Conservation (phyloP, 2,888 invertebrate species). For the Incurvaria masculella region DNA sequence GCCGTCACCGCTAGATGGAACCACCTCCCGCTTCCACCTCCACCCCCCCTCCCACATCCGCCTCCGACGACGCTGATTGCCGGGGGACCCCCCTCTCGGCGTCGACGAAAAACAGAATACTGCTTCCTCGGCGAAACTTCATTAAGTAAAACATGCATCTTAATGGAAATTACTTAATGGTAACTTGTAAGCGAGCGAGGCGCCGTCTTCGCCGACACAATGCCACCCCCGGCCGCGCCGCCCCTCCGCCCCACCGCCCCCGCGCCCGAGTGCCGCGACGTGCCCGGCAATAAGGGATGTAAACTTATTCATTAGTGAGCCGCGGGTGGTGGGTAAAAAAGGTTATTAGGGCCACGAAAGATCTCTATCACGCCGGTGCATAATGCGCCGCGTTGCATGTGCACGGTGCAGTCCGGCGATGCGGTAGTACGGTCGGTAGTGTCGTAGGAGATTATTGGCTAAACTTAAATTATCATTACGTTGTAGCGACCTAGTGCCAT, state of each 20-base stretch:
- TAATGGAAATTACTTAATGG: constrained; percentile 40
- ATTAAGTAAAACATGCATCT: constrained; percentile 34
- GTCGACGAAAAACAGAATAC: neutral
- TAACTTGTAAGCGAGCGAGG: constrained; percentile 28
- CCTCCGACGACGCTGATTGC: neutral
- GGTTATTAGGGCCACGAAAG: constrained; percentile 39
- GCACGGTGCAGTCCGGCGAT: too few relatives aligned
- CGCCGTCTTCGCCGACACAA: constrained; percentile 26
- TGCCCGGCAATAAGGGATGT: constrained; percentile 45
- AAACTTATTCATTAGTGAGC: constrained; percentile 46
- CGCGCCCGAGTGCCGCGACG: constrained; percentile 37
- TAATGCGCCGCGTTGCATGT: too few relatives aligned
- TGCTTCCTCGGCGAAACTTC: constrained; percentile 21
- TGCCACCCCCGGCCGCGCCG: constrained; percentile 15
- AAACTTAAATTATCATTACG: too few relatives aligned
- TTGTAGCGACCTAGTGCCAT: too few relatives aligned
- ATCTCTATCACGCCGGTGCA: too few relatives aligned
- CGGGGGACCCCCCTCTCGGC: neutral
- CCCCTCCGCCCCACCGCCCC: constrained; percentile 14
- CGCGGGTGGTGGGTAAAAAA: constrained; percentile 35
- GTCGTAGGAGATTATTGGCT: too few relatives aligned
- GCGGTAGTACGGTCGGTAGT: too few relatives aligned
- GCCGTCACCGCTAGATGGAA: neutral
- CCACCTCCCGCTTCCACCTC: neutral
- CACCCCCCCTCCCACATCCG: neutral